Evolutionary conservation across 2,888 invertebrate genomes (phyloP).

Genomic region (Zygaena filipendulae): DNA sequence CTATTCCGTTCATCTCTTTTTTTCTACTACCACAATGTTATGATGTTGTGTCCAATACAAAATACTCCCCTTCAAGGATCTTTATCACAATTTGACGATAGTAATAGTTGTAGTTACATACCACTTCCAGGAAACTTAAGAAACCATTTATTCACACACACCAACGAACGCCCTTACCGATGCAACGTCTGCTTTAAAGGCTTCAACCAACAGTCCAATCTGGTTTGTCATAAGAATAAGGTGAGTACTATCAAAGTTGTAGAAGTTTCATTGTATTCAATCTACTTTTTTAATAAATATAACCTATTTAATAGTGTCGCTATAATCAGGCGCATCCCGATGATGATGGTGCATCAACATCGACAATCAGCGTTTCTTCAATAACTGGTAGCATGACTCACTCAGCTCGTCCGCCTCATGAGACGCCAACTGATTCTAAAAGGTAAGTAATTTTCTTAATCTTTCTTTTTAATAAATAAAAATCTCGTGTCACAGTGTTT

Average conservation of each 20-base stretch:
- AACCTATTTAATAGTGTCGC: not conserved
- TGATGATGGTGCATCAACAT: too few species aligned
- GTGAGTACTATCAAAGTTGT: constrained; percentile 29
- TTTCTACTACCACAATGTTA: too few species aligned
- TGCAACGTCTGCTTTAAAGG: constrained; percentile 80
- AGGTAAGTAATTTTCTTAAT: too few species aligned
- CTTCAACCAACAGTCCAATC: constrained; percentile 84
- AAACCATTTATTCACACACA: constrained; percentile 82
- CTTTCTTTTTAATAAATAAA: too few species aligned
- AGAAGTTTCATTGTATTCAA: not conserved
- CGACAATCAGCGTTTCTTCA: constrained; percentile 14
- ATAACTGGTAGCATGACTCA: constrained; percentile 22
- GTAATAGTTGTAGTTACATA: too few species aligned
- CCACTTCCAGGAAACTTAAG: constrained; percentile 76
- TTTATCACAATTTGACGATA: too few species aligned
- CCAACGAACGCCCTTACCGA: constrained; percentile 81
- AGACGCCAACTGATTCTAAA: constrained; percentile 25
- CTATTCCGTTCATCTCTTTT: too few species aligned
- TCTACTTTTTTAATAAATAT: not conserved
- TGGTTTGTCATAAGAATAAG: constrained; percentile 82
- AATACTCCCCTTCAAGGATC: too few species aligned
- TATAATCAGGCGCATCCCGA: constrained; percentile 44
- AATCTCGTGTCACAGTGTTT: too few species aligned
- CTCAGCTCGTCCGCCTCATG: constrained; percentile 16
- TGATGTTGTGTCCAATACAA: too few species aligned